phyloP scores from a whole-genome alignment of 2,797 vertebrate genomes.

The Bucorvus abyssinicus region DNA sequence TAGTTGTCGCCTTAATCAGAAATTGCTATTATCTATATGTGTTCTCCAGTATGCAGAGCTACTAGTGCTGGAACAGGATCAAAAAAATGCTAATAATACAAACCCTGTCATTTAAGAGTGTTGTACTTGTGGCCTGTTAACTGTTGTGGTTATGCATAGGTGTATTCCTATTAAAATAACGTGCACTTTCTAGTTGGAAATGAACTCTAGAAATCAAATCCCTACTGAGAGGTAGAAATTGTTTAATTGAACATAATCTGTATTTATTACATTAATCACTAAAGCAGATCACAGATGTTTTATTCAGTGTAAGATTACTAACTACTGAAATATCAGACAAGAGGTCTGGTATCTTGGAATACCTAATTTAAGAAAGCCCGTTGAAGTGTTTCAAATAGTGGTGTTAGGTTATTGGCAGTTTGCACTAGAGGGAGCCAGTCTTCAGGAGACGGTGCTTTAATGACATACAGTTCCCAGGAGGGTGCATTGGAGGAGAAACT shows the following conservation, averaged over 20 bases:
- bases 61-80: neutral
- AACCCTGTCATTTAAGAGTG: neutral
- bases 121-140: neutral
- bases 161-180: neutral
- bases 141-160: fast-evolving
- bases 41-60: neutral
- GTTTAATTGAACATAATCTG: neutral
- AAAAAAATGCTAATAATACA: neutral
- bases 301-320: neutral
- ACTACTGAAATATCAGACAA: neutral
- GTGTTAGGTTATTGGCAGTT: neutral
- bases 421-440: conserved; percentile 9
- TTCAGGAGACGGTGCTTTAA: neutral
- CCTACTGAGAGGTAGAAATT: neutral
- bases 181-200: neutral
- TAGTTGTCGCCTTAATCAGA: neutral
- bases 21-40: neutral
- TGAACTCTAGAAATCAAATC: neutral
- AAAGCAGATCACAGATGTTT: neutral
- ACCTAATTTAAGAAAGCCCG: neutral
- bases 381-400: neutral
- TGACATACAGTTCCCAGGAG: neutral
- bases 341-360: neutral
- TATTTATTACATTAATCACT: neutral
- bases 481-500: neutral